A percentile compares a stretch with the other conserved stretches of the same genome.
Evolutionary conservation across 1,140 invertebrate species (phyloP).

Genomic region (Aphis gossypii): DNA sequence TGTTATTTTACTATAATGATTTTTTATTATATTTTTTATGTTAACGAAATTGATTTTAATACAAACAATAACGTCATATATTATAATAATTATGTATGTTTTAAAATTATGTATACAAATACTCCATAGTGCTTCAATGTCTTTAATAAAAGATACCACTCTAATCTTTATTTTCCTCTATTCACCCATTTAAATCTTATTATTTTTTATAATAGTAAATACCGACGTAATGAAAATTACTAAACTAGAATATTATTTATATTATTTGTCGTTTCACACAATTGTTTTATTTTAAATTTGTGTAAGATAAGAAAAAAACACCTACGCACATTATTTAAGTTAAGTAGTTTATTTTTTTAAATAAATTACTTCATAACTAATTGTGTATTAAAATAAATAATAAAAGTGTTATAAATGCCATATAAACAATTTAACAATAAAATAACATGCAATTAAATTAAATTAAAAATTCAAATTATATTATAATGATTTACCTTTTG

Average conservation of each 20-base stretch:
- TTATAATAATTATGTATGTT: not conserved
- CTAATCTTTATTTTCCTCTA: not conserved
- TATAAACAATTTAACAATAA: too few species aligned
- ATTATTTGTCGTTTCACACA: not conserved
- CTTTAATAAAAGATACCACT: not conserved
- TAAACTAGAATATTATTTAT: not conserved
- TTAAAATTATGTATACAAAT: not conserved
- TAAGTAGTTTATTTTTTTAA: not conserved
- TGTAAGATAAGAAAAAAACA: not conserved
- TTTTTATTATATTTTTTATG: not conserved
- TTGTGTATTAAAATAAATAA: not conserved
- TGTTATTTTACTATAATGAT: not conserved
- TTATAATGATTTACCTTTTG: too few species aligned
- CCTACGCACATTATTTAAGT: not conserved
- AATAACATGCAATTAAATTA: too few species aligned
- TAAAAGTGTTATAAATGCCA: too few species aligned
- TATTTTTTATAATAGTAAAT: not conserved
- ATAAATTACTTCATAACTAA: not conserved
- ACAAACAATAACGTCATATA: not conserved
- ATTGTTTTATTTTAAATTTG: not conserved
- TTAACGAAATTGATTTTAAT: not conserved
- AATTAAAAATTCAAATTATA: too few species aligned
- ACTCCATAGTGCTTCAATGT: not conserved
- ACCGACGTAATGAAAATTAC: not conserved
- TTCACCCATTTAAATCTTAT: not conserved